These are phyloP conservation scores for Microcebus murinus DNA, from an alignment of 2,113 vertebrate species.

Conservation along the genomic window DNA sequence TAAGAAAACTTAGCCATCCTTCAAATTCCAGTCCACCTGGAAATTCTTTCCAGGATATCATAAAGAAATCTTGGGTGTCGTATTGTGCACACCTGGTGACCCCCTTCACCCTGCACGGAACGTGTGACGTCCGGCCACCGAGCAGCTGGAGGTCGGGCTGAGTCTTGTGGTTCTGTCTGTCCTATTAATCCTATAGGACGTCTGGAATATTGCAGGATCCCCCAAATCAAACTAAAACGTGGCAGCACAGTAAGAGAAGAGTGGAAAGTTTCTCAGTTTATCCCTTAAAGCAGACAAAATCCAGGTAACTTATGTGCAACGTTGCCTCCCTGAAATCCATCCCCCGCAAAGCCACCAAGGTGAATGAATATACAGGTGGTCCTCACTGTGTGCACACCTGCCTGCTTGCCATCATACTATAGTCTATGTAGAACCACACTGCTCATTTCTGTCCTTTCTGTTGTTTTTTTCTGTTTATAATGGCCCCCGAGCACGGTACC, in stretches of 20 bases:
- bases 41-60: background rate
- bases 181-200: background rate
- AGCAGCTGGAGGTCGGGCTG: background rate
- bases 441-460: background rate
- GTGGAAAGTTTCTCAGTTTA: background rate
- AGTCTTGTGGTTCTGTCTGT: fast-evolving
- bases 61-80: fast-evolving
- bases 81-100: background rate
- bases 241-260: background rate
- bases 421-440: fast-evolving
- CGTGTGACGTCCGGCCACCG: no score
- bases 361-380: fast-evolving
- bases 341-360: fast-evolving
- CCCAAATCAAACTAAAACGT: background rate
- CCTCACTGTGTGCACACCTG: background rate
- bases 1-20: no score
- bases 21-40: background rate
- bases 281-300: background rate
- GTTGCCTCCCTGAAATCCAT: background rate
- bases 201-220: background rate
- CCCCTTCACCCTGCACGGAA: no score
- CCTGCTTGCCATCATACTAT: fast-evolving
- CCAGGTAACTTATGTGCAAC: background rate
- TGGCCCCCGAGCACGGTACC: background rate
- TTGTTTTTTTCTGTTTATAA: background rate